Percentiles rank a stretch among this genome's conserved stretches.
Conservation (phyloP, 2,888 invertebrate genomes). For the Parthenolecanium corni region DNA sequence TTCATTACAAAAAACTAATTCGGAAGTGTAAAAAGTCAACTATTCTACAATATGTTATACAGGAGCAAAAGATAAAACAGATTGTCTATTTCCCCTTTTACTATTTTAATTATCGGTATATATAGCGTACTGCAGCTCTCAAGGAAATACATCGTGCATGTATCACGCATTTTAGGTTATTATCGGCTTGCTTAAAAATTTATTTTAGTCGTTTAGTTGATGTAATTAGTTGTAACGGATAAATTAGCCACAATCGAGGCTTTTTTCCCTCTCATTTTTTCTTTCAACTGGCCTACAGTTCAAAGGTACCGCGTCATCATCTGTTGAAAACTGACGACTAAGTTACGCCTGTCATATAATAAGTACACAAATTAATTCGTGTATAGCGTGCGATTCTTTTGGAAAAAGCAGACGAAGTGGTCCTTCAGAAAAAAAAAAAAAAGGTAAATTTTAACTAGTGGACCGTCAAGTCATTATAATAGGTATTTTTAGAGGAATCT, state of each 20-base stretch:
- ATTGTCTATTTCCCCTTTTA: no score
- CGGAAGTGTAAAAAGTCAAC: no score
- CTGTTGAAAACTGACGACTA: conserved; percentile 2
- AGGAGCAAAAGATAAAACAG: no score
- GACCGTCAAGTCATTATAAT: no score
- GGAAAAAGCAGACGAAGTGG: conserved; percentile 13
- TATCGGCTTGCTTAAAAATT: background rate
- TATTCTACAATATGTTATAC: no score
- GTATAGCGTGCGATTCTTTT: conserved; percentile 6
- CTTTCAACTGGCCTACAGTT: conserved; percentile 16
- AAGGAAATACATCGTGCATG: no score
- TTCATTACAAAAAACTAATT: no score
- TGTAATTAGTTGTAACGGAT: conserved; percentile 28
- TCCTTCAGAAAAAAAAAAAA: no score
- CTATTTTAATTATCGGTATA: no score
- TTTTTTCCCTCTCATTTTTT: background rate
- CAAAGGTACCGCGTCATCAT: conserved; percentile 24
- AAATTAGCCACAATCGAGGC: conserved; percentile 25
- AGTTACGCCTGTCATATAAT: conserved; percentile 6
- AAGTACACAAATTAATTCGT: conserved; percentile 21
- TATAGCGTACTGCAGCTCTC: no score
- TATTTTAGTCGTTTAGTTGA: conserved; percentile 19
- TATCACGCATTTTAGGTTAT: background rate
- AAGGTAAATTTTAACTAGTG: no score
- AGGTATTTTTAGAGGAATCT: no score